A percentile compares a stretch with the other conserved stretches of the same genome.
Evolutionary conservation across 1,140 invertebrate species (phyloP).

Genomic region (Coenobita brevimanus): DNA sequence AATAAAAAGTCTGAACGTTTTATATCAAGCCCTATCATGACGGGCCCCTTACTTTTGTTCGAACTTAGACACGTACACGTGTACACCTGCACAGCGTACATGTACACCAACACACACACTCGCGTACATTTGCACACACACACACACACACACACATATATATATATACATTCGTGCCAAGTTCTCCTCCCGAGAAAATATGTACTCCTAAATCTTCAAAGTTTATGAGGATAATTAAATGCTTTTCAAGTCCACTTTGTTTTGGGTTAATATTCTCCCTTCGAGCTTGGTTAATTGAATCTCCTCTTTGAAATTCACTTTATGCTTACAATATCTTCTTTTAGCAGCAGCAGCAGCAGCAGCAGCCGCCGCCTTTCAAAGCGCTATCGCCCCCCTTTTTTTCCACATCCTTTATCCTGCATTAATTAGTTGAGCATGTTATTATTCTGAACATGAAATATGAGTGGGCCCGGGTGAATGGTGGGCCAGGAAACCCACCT

Average conservation of each 20-base stretch:
- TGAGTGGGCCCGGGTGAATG: conserved; percentile 60
- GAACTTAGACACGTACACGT: too few species aligned
- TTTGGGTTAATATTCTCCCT: conserved; percentile 67
- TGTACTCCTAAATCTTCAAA: conserved; percentile 64
- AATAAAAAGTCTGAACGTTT: too few species aligned
- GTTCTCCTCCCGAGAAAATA: conserved; percentile 56
- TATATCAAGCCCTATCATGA: too few species aligned
- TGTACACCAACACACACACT: too few species aligned
- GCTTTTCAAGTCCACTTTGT: conserved; percentile 67
- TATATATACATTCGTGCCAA: conserved; percentile 34
- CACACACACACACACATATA: background rate
- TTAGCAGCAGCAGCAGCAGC: conserved; percentile 53
- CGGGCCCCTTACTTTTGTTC: too few species aligned
- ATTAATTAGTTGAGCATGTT: conserved; percentile 67
- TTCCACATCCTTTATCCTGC: conserved; percentile 63
- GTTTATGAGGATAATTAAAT: conserved; percentile 66
- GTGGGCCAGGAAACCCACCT: conserved; percentile 57
- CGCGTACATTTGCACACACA: background rate
- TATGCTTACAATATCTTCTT: conserved; percentile 67
- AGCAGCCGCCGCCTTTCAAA: conserved; percentile 61
- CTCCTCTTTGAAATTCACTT: conserved; percentile 67
- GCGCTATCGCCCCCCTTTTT: conserved; percentile 57
- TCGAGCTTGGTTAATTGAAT: conserved; percentile 65
- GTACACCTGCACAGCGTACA: background rate
- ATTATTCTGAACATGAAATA: conserved; percentile 67